Evolutionary conservation across 2,113 vertebrate genomes (phyloP).

Genomic region (Sula dactylatra): DNA sequence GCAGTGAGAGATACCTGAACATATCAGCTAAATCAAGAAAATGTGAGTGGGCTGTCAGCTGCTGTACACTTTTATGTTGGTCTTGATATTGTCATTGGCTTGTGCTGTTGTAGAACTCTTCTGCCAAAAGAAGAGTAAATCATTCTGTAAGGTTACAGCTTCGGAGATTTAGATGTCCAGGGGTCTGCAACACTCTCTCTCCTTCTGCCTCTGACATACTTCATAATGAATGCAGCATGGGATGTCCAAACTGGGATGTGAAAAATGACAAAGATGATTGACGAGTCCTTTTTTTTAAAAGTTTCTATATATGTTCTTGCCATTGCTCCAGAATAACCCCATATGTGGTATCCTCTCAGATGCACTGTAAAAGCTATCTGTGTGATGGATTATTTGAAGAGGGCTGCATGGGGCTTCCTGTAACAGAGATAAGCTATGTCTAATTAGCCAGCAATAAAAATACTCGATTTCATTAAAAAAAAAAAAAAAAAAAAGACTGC

Average conservation of each 20-base stretch:
- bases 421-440: neutral
- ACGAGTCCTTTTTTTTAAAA: fast-evolving
- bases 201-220: neutral
- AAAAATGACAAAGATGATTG: neutral
- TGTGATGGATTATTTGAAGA: neutral
- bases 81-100: neutral
- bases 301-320: neutral
- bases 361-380: neutral
- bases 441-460: neutral
- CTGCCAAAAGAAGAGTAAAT: neutral
- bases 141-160: neutral
- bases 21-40: neutral
- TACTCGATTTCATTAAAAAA: neutral
- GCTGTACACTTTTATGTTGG: neutral
- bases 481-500: fast-evolving
- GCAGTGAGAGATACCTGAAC: neutral
- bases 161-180: too few relatives aligned
- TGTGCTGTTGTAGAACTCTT: neutral
- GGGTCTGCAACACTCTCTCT: neutral
- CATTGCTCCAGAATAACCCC: neutral
- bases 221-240: neutral
- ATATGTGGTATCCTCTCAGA: neutral
- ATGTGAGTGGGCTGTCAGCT: neutral
- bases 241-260: neutral
- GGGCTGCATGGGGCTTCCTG: neutral